Percentiles rank a stretch among this genome's conserved stretches.
These are phyloP conservation scores for Xenus cinereus DNA, from an alignment of 2,113 vertebrate genomes.

Conservation along the genomic window DNA sequence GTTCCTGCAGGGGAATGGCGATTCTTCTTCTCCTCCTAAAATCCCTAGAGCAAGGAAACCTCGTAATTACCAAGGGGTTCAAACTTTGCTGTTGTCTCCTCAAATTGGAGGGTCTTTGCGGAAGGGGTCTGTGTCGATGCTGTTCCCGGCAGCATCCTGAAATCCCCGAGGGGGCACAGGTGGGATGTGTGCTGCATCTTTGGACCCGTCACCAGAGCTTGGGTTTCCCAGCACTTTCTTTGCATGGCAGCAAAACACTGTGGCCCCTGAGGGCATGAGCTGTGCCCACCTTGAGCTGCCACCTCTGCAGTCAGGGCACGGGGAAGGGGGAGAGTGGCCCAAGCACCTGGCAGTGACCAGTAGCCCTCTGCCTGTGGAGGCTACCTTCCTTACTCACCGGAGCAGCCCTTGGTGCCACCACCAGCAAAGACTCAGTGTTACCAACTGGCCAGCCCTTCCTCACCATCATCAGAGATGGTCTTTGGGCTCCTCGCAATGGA, in stretches of 20 bases:
- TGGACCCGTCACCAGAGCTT: background rate
- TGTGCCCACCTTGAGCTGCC: background rate
- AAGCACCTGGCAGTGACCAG: background rate
- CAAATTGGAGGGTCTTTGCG: background rate
- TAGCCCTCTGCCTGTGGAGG: background rate
- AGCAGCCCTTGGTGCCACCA: background rate
- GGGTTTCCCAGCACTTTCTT: background rate
- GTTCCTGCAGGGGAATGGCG: background rate
- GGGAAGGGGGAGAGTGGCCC: background rate
- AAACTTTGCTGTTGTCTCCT: background rate
- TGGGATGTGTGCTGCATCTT: background rate
- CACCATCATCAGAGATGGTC: no score
- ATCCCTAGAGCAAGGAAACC: background rate
- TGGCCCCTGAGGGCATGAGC: fast-evolving
- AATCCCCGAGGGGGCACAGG: background rate
- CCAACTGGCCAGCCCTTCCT: background rate
- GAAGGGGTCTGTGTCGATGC: background rate
- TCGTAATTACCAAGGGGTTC: fast-evolving
- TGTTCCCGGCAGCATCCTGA: background rate
- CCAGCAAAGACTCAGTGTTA: background rate
- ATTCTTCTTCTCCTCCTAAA: background rate
- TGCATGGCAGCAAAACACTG: fast-evolving
- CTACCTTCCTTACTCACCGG: fast-evolving
- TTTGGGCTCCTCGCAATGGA: background rate
- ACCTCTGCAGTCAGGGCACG: background rate